Evolutionary conservation across 2,797 vertebrate genomes (phyloP).

Genomic region (Lophius americanus): DNA sequence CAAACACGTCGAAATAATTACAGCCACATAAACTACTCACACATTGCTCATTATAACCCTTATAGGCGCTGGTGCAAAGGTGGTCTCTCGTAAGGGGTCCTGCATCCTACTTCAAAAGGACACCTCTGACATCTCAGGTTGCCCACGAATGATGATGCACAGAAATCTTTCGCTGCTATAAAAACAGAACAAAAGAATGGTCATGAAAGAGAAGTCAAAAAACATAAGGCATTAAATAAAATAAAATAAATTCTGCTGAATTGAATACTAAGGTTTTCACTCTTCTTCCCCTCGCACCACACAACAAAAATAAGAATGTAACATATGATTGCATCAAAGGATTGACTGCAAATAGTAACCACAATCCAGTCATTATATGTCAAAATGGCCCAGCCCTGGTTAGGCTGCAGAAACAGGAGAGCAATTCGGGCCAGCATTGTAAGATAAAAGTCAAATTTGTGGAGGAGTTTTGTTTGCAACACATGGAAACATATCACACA

Average conservation of each 20-base stretch:
- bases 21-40: constrained; percentile 52
- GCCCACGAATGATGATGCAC: constrained; percentile 98
- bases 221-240: constrained; percentile 99
- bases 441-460: not conserved
- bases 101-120: constrained; percentile 97
- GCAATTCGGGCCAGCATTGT: constrained; percentile 13
- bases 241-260: constrained; percentile 89
- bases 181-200: constrained; percentile 99
- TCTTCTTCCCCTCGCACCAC: constrained; percentile 83
- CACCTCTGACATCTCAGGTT: constrained; percentile 98
- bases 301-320: constrained; percentile 81
- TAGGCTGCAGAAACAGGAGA: constrained; percentile 14
- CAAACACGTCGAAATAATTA: constrained; percentile 39
- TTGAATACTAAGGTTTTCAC: constrained; percentile 91
- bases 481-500: not conserved
- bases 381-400: constrained; percentile 17
- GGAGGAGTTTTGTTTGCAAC: constrained; percentile 3
- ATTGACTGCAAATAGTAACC: constrained; percentile 79
- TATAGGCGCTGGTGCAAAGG: constrained; percentile 71
- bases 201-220: constrained; percentile 99
- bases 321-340: constrained; percentile 86
- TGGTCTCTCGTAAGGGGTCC: constrained; percentile 90
- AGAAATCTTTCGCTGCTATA: constrained; percentile 99
- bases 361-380: constrained; percentile 30
- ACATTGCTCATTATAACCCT: constrained; percentile 51